These are phyloP conservation scores for Mesochorus sp. DNA, from an alignment of 2,888 invertebrate species.

Conservation along the genomic window DNA sequence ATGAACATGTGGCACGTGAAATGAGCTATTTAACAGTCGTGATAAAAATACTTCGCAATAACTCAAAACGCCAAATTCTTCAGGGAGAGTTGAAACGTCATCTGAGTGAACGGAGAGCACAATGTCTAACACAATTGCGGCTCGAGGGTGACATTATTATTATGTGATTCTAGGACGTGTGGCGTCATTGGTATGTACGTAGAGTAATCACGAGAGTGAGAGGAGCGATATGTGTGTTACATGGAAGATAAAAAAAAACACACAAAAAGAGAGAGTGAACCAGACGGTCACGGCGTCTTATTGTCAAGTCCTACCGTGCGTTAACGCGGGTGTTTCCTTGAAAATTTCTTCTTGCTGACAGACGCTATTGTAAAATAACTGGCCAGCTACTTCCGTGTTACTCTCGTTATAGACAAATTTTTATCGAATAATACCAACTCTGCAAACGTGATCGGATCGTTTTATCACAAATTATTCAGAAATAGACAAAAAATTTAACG, in stretches of 20 bases:
- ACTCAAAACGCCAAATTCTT: constrained; percentile 5
- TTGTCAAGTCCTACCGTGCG: constrained; percentile 39
- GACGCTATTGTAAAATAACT: constrained; percentile 4
- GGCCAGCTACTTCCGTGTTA: constrained; percentile 13
- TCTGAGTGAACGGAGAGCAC: constrained; percentile 6
- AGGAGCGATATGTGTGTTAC: neutral
- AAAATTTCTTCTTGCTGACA: constrained; percentile 26
- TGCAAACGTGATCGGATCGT: neutral
- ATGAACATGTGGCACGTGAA: constrained; percentile 24
- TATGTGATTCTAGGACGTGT: constrained; percentile 36
- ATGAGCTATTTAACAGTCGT: constrained; percentile 33
- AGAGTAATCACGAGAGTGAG: constrained; percentile 38
- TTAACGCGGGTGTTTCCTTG: constrained; percentile 34
- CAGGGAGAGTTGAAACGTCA: constrained; percentile 27
- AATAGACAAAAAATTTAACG: too few relatives aligned
- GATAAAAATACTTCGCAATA: constrained; percentile 32
- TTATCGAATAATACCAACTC: neutral
- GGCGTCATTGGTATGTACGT: constrained; percentile 55
- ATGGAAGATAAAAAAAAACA: constrained; percentile 3
- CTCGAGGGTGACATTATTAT: constrained; percentile 31
- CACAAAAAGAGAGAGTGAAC: constrained; percentile 16
- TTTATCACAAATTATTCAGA: too few relatives aligned
- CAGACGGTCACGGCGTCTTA: constrained; percentile 36
- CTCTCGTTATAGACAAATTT: neutral
- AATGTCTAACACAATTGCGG: neutral